Conservation (phyloP, 2,113 vertebrate genomes). For the Pterophyllum scalare region DNA sequence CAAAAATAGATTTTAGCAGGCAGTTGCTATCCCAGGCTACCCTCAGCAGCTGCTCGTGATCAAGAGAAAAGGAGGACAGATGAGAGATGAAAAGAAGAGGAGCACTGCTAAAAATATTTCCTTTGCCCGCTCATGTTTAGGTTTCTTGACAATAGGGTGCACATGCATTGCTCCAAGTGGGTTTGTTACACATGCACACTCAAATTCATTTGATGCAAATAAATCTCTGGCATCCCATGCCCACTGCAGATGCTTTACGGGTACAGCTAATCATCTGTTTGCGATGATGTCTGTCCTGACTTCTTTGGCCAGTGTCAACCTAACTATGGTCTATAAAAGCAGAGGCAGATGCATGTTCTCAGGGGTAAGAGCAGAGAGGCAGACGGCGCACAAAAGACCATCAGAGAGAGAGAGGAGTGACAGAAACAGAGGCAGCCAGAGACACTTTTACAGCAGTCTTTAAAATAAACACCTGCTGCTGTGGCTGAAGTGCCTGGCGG, state of each 20-base stretch:
- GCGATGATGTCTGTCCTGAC: neutral
- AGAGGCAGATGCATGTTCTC: slow-evolving; percentile 25
- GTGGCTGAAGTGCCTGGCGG: slow-evolving; percentile 1
- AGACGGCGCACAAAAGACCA: slow-evolving; percentile 26
- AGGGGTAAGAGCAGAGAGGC: slow-evolving; percentile 9
- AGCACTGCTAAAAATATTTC: slow-evolving; percentile 28
- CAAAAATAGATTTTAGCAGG: slow-evolving; percentile 55
- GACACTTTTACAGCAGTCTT: slow-evolving; percentile 57
- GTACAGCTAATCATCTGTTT: slow-evolving; percentile 12
- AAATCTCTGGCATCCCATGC: neutral
- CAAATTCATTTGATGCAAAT: neutral
- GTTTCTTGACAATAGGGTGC: slow-evolving; percentile 8
- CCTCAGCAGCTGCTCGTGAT: slow-evolving; percentile 70
- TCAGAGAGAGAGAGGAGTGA: slow-evolving; percentile 20
- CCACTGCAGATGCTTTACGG: neutral
- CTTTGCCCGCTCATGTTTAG: neutral
- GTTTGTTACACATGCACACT: slow-evolving; percentile 1
- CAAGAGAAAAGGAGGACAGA: slow-evolving; percentile 34
- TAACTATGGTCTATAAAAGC: slow-evolving; percentile 35
- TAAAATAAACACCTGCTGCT: slow-evolving; percentile 74
- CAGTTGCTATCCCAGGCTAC: slow-evolving; percentile 17
- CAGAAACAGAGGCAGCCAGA: slow-evolving; percentile 26
- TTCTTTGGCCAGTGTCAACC: slow-evolving; percentile 24
- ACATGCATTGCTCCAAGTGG: neutral
- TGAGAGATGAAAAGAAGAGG: slow-evolving; percentile 15